A percentile compares a stretch with the other conserved stretches of the same genome.
Conservation (phyloP, 2,888 invertebrate genomes). For the Pseudoips prasinana region DNA sequence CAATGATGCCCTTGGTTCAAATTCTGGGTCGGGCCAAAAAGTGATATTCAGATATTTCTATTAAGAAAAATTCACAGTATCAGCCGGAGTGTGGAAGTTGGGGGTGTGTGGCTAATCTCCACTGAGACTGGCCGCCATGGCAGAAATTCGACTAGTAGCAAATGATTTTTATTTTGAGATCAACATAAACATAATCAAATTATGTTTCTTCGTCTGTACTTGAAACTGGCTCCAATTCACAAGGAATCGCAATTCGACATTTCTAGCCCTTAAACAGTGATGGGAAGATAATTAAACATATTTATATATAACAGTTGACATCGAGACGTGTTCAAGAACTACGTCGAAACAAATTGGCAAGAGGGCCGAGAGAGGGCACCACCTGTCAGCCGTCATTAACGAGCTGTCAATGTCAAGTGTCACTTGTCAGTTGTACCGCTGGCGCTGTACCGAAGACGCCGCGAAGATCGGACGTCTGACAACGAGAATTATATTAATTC, state of each 20-base stretch:
- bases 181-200: no score
- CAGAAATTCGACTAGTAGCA: no score
- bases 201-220: no score
- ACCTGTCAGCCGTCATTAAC: constrained; percentile 51
- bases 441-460: constrained; percentile 22
- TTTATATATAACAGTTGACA: constrained; percentile 32
- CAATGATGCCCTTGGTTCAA: no score
- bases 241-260: constrained; percentile 8
- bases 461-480: constrained; percentile 37
- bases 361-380: constrained; percentile 43
- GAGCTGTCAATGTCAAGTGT: constrained; percentile 54
- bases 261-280: constrained; percentile 9
- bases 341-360: constrained; percentile 33
- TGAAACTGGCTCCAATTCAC: constrained; percentile 3
- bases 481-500: constrained; percentile 38
- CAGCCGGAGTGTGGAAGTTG: no score
- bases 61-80: no score
- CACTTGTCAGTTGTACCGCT: constrained; percentile 32
- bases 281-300: constrained; percentile 34
- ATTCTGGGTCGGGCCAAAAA: no score
- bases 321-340: constrained; percentile 35
- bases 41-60: no score
- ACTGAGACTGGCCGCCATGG: no score
- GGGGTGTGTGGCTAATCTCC: no score
- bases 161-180: no score